Evolutionary conservation across 2,888 invertebrate genomes (phyloP).

Genomic region (Mechanitis messenoides): DNA sequence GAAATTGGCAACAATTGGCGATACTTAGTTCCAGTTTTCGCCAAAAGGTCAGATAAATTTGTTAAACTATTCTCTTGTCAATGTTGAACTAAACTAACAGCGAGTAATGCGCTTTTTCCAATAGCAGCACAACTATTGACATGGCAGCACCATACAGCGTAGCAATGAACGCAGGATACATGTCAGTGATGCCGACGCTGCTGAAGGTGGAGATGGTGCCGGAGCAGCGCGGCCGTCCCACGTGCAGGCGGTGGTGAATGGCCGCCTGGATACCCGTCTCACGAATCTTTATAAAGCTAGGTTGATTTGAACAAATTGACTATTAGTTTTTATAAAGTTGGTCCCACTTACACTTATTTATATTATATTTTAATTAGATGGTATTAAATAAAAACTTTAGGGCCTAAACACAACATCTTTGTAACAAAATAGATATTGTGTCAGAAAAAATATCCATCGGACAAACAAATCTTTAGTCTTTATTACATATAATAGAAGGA

Average conservation of each 20-base stretch:
- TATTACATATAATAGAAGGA: too few species aligned
- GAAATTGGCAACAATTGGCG: too few species aligned
- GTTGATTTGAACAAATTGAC: background rate
- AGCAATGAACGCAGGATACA: conserved; percentile 71
- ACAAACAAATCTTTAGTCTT: too few species aligned
- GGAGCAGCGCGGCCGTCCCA: conserved; percentile 76
- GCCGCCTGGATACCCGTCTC: conserved; percentile 73
- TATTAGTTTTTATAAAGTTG: background rate
- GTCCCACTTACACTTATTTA: too few species aligned
- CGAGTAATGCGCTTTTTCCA: conserved; percentile 54
- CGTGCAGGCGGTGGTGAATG: conserved; percentile 75
- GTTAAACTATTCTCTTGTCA: too few species aligned
- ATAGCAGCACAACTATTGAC: conserved; percentile 54
- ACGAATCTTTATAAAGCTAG: conserved; percentile 63
- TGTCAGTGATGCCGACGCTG: conserved; percentile 77
- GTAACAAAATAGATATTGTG: too few species aligned
- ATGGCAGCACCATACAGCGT: conserved; percentile 66
- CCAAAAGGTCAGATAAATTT: too few species aligned
- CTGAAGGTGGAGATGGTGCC: conserved; percentile 76
- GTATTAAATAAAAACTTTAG: too few species aligned
- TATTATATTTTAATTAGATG: too few species aligned
- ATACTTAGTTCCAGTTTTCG: too few species aligned
- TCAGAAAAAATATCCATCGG: too few species aligned
- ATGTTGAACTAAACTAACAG: conserved; percentile 43
- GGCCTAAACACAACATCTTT: too few species aligned